Evolutionary conservation across 2,888 invertebrate species (phyloP), one percentile per base, ranked within the genome.

Genomic region (Callinectes sapidus): DNA sequence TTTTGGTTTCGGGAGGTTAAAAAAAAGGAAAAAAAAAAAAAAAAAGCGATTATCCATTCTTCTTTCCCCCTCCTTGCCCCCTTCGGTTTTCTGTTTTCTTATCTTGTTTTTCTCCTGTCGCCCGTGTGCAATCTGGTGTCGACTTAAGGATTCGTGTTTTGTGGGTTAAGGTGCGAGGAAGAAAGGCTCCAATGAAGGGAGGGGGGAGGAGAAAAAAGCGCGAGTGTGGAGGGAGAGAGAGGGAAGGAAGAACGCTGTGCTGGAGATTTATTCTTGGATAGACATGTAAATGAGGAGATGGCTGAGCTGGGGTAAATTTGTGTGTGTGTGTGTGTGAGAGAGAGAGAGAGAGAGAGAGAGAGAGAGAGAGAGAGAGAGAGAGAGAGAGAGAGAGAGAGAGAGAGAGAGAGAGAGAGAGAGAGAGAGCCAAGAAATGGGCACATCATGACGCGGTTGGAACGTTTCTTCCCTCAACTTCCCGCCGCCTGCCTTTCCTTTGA

Each of bases 351-450:
- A 55, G 55, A 55, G 55, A 55, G 55, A 55, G 55, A 55, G 55
- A 55, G 55, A 55, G 55, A 55, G 55, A 55, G 55, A 55, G 55
- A 55, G 55, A 55, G 55, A 55, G 55, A 55, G 55, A 55, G 55
- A 55, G 55, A 55, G 55, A 55, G 55, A 55, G 55, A 16, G 55
- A 55, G 55, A 55, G 55, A 55, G 55, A 55, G 55, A 55, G 55
- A 55, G n/a, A 23, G 66, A 71, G 66, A 71, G 66, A 71, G 66
- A 71, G 66, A n/a, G 66, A 71, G n/a, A 71, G n/a, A 71, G 23
- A 71, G 23, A n/a, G 23, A 10, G n/a, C 8, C 23, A 28, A 71
- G 71, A 71, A n/a, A 71, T 28, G 28, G 28, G 28, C 13, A 71
- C 71, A 81, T 16, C 81, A 35, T 32, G 35, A 35, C 35, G 71